These are phyloP conservation scores for Saguinus imperator DNA, from an alignment of 2,113 vertebrate species.

Conservation along the genomic window DNA sequence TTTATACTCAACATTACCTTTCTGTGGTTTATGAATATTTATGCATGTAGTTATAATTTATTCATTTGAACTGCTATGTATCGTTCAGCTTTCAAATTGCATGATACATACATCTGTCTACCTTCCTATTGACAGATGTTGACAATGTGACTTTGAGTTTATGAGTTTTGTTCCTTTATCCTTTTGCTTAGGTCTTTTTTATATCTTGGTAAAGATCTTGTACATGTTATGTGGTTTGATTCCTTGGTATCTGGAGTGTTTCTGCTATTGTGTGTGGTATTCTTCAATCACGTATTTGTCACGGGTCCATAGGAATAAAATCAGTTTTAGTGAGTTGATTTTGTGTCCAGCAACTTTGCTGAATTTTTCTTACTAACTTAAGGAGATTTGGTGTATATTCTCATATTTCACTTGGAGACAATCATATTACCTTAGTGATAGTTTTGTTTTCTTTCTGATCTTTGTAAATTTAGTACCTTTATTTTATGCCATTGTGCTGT, in stretches of 20 bases:
- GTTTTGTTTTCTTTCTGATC: background rate
- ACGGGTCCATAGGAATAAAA: background rate
- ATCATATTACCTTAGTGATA: background rate
- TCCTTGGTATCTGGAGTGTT: background rate
- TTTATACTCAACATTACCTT: background rate
- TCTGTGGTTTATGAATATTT: background rate
- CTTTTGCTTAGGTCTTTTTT: background rate
- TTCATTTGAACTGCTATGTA: background rate
- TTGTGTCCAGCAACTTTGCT: background rate
- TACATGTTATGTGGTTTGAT: background rate
- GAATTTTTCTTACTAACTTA: slow-evolving; percentile 21
- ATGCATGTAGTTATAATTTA: background rate
- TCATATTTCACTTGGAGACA: background rate
- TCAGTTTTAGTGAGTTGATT: background rate
- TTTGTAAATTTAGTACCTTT: background rate
- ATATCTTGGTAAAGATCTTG: background rate
- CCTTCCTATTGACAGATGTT: background rate
- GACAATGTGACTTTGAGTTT: background rate
- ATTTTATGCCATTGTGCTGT: background rate
- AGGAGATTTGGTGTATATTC: background rate
- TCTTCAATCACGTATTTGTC: background rate
- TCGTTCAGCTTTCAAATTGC: background rate
- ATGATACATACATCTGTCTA: background rate
- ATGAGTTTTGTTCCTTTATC: background rate
- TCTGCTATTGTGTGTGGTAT: background rate